Percentiles rank a stretch among this genome's conserved stretches.
phyloP scores from a whole-genome alignment of 2,888 invertebrate genomes.

The Agrotis exclamationis region DNA sequence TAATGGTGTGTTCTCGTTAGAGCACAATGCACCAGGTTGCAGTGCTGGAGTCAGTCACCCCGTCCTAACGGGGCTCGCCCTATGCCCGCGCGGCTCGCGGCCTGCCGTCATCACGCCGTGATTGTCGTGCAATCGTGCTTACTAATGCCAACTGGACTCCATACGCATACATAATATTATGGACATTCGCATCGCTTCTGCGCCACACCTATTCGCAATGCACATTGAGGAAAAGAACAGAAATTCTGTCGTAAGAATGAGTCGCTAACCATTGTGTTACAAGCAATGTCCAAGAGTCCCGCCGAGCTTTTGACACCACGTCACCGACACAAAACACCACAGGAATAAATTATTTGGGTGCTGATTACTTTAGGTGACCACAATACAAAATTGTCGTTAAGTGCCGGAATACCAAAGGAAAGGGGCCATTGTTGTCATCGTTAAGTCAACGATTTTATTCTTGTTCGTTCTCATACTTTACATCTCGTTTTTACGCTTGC shows the following conservation, averaged over 20 bases:
- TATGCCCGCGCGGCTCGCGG: constrained; percentile 78
- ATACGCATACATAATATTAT: constrained; percentile 77
- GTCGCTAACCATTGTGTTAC: constrained; percentile 58
- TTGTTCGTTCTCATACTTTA: not conserved
- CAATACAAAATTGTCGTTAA: constrained; percentile 29
- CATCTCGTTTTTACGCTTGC: too few relatives aligned
- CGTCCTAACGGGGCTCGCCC: constrained; percentile 90
- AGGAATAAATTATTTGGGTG: constrained; percentile 60
- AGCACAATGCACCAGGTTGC: constrained; percentile 91
- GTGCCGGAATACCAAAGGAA: constrained; percentile 16
- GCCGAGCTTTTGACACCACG: constrained; percentile 73
- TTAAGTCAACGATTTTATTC: not conserved
- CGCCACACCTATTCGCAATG: constrained; percentile 67
- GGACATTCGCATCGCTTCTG: constrained; percentile 69
- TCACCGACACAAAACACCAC: constrained; percentile 69
- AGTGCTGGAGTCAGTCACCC: constrained; percentile 89
- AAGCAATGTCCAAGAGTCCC: constrained; percentile 76
- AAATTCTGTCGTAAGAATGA: constrained; percentile 56
- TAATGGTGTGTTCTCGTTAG: constrained; percentile 89
- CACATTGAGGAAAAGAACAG: constrained; percentile 58
- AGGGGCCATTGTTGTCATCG: constrained; percentile 32
- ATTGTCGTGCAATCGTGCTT: constrained; percentile 85
- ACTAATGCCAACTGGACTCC: constrained; percentile 84
- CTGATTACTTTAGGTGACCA: constrained; percentile 56
- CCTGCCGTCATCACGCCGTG: constrained; percentile 84